A percentile compares a stretch with the other conserved stretches of the same genome.
phyloP scores from a whole-genome alignment of 2,888 invertebrate genomes.

The Pristionchus mayeri region DNA sequence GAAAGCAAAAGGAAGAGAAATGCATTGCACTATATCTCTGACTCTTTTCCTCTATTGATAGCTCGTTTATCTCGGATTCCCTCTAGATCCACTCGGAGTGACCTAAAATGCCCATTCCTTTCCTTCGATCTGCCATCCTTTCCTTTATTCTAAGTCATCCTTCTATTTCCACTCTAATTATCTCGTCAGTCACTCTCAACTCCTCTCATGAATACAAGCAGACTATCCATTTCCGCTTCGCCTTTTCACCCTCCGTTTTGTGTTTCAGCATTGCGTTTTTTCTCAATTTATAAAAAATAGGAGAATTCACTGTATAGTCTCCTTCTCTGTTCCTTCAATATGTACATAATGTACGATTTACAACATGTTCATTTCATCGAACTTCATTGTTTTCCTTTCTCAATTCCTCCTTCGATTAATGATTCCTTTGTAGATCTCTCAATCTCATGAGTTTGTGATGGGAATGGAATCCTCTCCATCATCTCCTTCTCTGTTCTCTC shows the following conservation, averaged over 20 bases:
- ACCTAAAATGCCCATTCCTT: slow-evolving; percentile 33
- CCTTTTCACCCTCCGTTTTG: too few species aligned
- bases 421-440: background rate
- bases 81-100: slow-evolving; percentile 13
- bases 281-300: too few species aligned
- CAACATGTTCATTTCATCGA: too few species aligned
- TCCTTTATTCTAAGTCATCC: slow-evolving; percentile 1
- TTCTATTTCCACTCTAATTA: slow-evolving; percentile 22
- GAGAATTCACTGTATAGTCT: too few species aligned
- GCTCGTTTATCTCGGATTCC: slow-evolving; percentile 1
- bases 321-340: too few species aligned
- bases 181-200: slow-evolving; percentile 18
- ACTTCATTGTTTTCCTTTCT: background rate
- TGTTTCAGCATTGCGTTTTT: too few species aligned
- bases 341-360: too few species aligned
- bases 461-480: slow-evolving; percentile 28
- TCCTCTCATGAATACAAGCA: background rate
- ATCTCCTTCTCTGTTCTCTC: background rate
- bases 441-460: background rate
- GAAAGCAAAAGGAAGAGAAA: slow-evolving; percentile 34
- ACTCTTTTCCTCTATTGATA: slow-evolving; percentile 44
- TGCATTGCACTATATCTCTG: slow-evolving; percentile 21
- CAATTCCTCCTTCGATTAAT: background rate
- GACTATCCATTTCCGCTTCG: background rate
- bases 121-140: slow-evolving; percentile 2